Base-by-base conservation (phyloP, 2,113 vertebrate genomes). In the Natator depressus region DNA sequence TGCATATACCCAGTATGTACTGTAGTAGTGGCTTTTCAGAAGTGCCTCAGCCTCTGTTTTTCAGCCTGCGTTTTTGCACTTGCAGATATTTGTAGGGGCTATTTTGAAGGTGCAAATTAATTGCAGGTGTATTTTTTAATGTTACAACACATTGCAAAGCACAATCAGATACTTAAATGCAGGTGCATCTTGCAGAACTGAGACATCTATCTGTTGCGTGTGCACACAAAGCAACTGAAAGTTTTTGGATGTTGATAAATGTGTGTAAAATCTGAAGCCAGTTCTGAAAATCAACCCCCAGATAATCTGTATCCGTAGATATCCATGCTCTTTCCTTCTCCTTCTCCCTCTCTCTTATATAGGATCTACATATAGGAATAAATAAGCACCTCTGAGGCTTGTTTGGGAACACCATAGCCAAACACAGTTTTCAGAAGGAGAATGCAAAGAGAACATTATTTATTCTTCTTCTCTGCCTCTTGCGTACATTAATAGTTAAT, bases 1-100 rank as follows among this genome's bases (percentile, higher is more conserved):
- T 13, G 0, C 25, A 25, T 47, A 8, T 89, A 59, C 27, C 24
- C 46, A 0, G 0, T 46, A 0, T 9, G 53, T 22, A 10, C 27
- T 42, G n/a, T 84, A 90, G 13, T 72, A 38, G 14, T 51, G 42
- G 62, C 62, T 25, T 91, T 24, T 62, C 11, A 46, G 13, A 88
- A 76, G 17, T 53, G 80, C 20, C 4, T 91, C 35, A 42, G 24
- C 76, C 75, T 24, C 65, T n/a, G 65, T 59, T 31, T 85, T 83
- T 80, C 80, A 90, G 5, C 80, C 84, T 17, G 5, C 6, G 38
- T 95, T 95, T 76, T 91, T 27, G 8, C 59, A 35, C 76, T n/a
- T 85, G 24, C 22, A 50, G 8, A 84, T 27, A 42, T 4, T 24
- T 24, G 27, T 81, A 38, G 79, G 78, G 35, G 35, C 35, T 8